These are phyloP conservation scores for Trichogramma evanescens DNA, from an alignment of 2,888 invertebrate genomes.

Conservation along the genomic window DNA sequence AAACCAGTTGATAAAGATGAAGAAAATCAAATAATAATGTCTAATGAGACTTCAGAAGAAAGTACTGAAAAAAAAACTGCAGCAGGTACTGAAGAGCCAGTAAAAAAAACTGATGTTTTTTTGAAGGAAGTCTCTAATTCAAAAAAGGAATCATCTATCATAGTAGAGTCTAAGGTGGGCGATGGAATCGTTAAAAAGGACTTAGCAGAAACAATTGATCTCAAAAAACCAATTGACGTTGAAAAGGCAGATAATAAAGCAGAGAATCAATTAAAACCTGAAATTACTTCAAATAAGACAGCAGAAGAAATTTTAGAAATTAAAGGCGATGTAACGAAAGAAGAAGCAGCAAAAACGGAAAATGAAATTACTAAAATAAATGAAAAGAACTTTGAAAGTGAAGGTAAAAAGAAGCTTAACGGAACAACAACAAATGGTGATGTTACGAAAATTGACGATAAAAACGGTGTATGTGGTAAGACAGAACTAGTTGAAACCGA, in stretches of 20 bases:
- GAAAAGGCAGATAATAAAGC: slow-evolving; percentile 22
- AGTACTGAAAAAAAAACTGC: slow-evolving; percentile 19
- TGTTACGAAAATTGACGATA: slow-evolving; percentile 31
- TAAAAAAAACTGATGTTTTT: slow-evolving; percentile 12
- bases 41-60: slow-evolving; percentile 17
- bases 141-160: too few relatives aligned
- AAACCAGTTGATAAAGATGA: background rate
- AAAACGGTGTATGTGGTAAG: slow-evolving; percentile 26
- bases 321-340: slow-evolving; percentile 7
- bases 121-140: too few relatives aligned
- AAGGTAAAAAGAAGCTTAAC: slow-evolving; percentile 33
- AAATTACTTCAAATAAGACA: slow-evolving; percentile 10
- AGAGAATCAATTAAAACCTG: slow-evolving; percentile 20
- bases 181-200: slow-evolving; percentile 12
- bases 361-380: slow-evolving; percentile 8
- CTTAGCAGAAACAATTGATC: slow-evolving; percentile 22
- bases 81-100: slow-evolving; percentile 19
- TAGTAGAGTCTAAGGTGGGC: slow-evolving; percentile 11
- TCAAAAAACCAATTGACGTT: slow-evolving; percentile 21
- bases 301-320: slow-evolving; percentile 10
- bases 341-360: slow-evolving; percentile 14
- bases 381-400: slow-evolving; percentile 9
- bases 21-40: slow-evolving; percentile 21
- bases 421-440: slow-evolving; percentile 26
- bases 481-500: slow-evolving; percentile 23